These are phyloP conservation scores for Notolepis coatsorum DNA, from an alignment of 2,797 vertebrate genomes.

Conservation along the genomic window DNA sequence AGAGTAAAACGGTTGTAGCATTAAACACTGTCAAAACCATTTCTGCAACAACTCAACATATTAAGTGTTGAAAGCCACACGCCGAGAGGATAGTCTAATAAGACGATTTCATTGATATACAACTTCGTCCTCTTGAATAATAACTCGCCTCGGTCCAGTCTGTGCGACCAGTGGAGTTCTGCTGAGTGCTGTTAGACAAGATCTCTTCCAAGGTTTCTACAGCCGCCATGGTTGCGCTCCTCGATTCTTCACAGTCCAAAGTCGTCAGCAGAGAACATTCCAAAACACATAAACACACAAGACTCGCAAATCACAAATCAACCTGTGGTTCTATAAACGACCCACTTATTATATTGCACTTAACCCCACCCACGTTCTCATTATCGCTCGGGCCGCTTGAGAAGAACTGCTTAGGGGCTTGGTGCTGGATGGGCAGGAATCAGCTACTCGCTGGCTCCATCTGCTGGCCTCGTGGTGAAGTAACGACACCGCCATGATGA, in stretches of 20 bases:
- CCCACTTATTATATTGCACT: background rate
- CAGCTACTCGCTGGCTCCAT: background rate
- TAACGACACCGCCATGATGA: background rate
- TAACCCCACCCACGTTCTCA: background rate
- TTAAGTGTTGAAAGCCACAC: background rate
- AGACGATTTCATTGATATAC: too few relatives aligned
- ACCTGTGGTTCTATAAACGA: background rate
- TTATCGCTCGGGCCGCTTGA: background rate
- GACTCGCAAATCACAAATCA: background rate
- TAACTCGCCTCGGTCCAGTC: slow-evolving; percentile 71
- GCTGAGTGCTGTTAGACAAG: slow-evolving; percentile 17
- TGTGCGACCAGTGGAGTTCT: slow-evolving; percentile 53
- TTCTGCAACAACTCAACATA: background rate
- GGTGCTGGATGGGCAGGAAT: background rate
- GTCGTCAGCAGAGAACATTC: background rate
- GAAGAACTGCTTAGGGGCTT: background rate
- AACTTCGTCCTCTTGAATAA: too few relatives aligned
- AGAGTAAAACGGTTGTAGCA: background rate
- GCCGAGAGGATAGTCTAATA: background rate
- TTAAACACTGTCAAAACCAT: background rate
- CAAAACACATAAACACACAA: background rate
- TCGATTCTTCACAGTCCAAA: background rate
- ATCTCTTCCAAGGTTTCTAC: background rate
- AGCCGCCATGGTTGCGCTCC: background rate
- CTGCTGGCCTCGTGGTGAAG: background rate